Base-by-base conservation (phyloP, 53 echinoderm and acorn worm genomes). In the Zoroaster sp. region DNA sequence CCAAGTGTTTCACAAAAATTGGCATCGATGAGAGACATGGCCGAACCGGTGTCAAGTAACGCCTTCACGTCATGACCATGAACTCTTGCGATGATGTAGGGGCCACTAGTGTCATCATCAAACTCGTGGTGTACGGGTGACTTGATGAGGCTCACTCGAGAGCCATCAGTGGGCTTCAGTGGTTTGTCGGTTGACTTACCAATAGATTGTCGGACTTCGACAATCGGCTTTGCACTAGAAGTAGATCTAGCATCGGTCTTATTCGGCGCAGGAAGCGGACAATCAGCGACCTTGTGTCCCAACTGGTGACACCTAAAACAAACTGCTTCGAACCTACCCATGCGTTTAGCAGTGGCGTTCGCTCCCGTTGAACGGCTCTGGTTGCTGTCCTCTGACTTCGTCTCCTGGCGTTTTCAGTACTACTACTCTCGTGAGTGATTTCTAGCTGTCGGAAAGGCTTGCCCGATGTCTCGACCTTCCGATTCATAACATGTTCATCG, bases 41-140 rank as follows among this genome's bases (percentile, higher is more conserved):
- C 80, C 15, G 90, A 51, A 35, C 90, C 82, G 36, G 90, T 81
- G 73, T 90, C 82, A 38, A 90, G 40, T 55, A 90, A 73, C 40
- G 82, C 81, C 40, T 90, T 69, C 39, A 46, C 72, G 51, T 73
- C 63, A 28, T 32, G 47, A 81, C 40, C 54, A 39, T 80, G 36
- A 31, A 49, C 34, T 75, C 42, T 15, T n/a, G 34, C 88, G n/a
- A 68, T 69, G 83, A 69, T 69, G 69, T 83, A 34, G 15, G 35
- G 66, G 35, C 71, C 35, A 66, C 42, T 37, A 34, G 35, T 69
- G 80, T 34, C 11, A 14, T 69, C 59, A 54, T 28, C 66, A 66
- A 34, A 40, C 46, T 68, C 31, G 14, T 33, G 21, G 18, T 53
- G 80, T 40, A 38, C 37, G n/a, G 80, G 39, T 32, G 35, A 34